Evolutionary conservation across 1,140 invertebrate genomes (phyloP), one percentile per base, ranked within the genome.

Genomic region (Doryteuthis pealeii): DNA sequence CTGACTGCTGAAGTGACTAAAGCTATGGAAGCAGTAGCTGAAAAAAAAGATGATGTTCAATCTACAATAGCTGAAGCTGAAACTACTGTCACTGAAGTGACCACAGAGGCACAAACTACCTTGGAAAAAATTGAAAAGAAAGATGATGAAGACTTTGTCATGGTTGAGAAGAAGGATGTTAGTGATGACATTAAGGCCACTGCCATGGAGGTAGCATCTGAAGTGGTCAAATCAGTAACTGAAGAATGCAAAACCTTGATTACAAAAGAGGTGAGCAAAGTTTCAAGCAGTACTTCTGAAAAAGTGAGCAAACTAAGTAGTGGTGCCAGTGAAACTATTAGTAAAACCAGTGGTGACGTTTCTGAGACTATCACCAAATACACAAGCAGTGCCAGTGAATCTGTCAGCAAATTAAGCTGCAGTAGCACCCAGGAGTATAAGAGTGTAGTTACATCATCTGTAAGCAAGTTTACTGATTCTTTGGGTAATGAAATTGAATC

Each of bases 51-150:
- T 2, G 49, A 68, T 15, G 45, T 30, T 26, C n/a, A 49, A 30
- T 32, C 33, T 31, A 45, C 54, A 18, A 66, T 30, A 22, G 71
- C 68, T 4, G 69, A 22, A n/a, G 35, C 65, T 12, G 62, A 72
- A 26, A 45, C 33, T 54, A 66, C 40, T 35, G 49, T 54, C 43
- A 67, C 65, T 14, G 66, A 72, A 15, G 75, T 49, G 15, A 66
- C 65, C 2, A 32, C 33, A 12, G 35, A 73, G 28, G 43, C 31
- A 18, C 26, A 74, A 31, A 26, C 40, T 3, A 66, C 45, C 1
- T n/a, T 58, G 33, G 18, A 73, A 35, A 30, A 70, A n/a, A 62
- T 31, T 33, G 69, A 71, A 31, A n/a, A 70, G 35, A 45, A 70
- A 30, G 69, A 26, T 33, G 69, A 71, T 30, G 30, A 35, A 54